These are phyloP conservation scores for Megalops cyprinoides DNA, from an alignment of 2,797 vertebrate genomes.

Conservation along the genomic window DNA sequence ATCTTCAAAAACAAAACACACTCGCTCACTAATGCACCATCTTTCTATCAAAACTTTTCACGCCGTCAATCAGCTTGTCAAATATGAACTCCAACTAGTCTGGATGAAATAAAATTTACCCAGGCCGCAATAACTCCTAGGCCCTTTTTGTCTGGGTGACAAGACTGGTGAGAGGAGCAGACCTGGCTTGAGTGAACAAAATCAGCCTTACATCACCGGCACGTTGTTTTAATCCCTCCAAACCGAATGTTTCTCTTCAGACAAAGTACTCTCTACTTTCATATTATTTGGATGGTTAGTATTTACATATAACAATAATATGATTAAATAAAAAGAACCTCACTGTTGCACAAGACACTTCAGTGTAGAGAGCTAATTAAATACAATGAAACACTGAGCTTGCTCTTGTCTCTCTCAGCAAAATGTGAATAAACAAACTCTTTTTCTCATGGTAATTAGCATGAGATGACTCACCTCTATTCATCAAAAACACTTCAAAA, in stretches of 20 bases:
- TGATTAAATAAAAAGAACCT: conserved; percentile 4
- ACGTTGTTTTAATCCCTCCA: no score
- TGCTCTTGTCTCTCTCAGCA: not conserved
- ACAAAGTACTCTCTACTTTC: no score
- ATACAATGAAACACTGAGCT: not conserved
- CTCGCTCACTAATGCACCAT: no score
- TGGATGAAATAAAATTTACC: no score
- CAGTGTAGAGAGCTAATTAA: not conserved
- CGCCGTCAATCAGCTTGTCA: no score
- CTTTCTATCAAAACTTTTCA: no score
- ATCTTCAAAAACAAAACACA: no score
- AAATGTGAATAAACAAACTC: not conserved
- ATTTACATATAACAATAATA: not conserved
- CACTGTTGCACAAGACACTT: not conserved
- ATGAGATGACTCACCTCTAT: conserved; percentile 1
- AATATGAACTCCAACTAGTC: no score
- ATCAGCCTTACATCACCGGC: not conserved
- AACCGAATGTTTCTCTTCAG: no score
- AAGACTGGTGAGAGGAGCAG: not conserved
- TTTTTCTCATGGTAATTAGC: conserved; percentile 21
- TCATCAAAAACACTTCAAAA: conserved; percentile 11
- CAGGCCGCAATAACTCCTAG: no score
- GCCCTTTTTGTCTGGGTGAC: no score
- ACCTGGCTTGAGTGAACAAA: not conserved
- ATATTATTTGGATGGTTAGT: not conserved